Conservation (phyloP, 2,888 invertebrate species). For the Helleia helle region DNA sequence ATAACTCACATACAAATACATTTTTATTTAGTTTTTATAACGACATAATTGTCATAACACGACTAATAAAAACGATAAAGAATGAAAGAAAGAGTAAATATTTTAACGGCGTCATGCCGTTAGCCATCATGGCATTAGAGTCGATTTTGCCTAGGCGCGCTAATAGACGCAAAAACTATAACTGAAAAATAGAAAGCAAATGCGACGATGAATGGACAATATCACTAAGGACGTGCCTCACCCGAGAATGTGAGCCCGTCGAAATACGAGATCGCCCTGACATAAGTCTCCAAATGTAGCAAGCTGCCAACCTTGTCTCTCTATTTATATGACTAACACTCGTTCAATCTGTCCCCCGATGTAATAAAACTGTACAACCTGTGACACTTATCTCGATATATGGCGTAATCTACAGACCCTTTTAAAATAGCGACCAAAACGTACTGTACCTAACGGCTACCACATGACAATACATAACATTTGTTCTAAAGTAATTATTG, state of each 20-base stretch:
- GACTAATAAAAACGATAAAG: no score
- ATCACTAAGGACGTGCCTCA: conserved; percentile 33
- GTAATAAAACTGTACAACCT: conserved; percentile 31
- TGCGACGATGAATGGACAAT: conserved; percentile 40
- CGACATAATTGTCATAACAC: no score
- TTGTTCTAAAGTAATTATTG: no score
- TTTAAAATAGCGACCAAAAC: conserved; percentile 5
- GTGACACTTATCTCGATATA: conserved; percentile 31
- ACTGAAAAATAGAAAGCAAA: conserved; percentile 26
- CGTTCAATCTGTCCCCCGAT: conserved; percentile 29
- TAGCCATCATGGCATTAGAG: no score
- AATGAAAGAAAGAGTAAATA: no score
- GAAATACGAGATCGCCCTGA: conserved; percentile 57
- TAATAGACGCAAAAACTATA: no score
- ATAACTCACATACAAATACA: no score
- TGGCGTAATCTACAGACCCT: conserved; percentile 21
- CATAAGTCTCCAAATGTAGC: conserved; percentile 67
- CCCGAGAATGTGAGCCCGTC: conserved; percentile 27
- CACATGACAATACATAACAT: no score
- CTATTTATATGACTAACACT: conserved; percentile 48
- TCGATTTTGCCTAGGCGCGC: no score
- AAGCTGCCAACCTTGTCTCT: conserved; percentile 61
- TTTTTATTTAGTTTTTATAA: no score
- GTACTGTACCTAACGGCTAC: no score
- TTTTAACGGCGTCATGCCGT: no score